These are phyloP conservation scores for Zelostemma sp. DNA, from an alignment of 1,140 invertebrate species.

Conservation along the genomic window DNA sequence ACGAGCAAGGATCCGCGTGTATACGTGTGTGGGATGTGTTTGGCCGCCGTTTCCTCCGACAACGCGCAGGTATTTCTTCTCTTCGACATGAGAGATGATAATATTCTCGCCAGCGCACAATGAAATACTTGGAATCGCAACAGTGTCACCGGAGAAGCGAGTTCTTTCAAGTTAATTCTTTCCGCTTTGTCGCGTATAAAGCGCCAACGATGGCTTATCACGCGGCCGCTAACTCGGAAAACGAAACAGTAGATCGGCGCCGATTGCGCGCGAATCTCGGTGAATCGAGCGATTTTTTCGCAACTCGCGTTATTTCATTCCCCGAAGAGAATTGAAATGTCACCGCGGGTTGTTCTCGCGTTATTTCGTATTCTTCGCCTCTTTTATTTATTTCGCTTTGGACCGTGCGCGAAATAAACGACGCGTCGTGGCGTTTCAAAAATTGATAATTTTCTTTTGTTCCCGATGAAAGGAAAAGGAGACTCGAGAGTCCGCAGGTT, in stretches of 20 bases:
- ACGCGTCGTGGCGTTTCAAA: slow-evolving; percentile 10
- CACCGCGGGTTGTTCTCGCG: too few species aligned
- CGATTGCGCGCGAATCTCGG: background rate
- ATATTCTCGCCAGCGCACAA: slow-evolving; percentile 36
- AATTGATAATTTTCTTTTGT: slow-evolving; percentile 37
- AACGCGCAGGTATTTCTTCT: slow-evolving; percentile 39
- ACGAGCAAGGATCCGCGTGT: slow-evolving; percentile 38
- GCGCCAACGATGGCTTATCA: too few species aligned
- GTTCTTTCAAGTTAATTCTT: slow-evolving; percentile 4
- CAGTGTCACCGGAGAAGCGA: slow-evolving; percentile 35
- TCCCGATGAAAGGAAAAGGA: slow-evolving; percentile 25
- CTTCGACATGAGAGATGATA: slow-evolving; percentile 39
- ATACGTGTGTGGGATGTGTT: too few species aligned
- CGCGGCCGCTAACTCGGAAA: too few species aligned
- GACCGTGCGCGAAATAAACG: slow-evolving; percentile 24
- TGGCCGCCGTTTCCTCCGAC: slow-evolving; percentile 25
- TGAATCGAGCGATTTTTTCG: too few species aligned
- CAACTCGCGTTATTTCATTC: too few species aligned
- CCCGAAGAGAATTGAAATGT: too few species aligned
- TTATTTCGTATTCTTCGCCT: too few species aligned
- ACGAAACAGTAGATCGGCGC: too few species aligned
- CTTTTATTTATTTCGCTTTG: too few species aligned
- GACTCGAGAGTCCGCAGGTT: slow-evolving; percentile 34
- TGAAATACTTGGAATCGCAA: slow-evolving; percentile 39
- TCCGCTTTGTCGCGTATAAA: too few species aligned